A percentile compares a stretch with the other conserved stretches of the same genome.
These are phyloP conservation scores for Rhyzopertha dominica DNA, from an alignment of 1,140 invertebrate genomes.

Conservation along the genomic window DNA sequence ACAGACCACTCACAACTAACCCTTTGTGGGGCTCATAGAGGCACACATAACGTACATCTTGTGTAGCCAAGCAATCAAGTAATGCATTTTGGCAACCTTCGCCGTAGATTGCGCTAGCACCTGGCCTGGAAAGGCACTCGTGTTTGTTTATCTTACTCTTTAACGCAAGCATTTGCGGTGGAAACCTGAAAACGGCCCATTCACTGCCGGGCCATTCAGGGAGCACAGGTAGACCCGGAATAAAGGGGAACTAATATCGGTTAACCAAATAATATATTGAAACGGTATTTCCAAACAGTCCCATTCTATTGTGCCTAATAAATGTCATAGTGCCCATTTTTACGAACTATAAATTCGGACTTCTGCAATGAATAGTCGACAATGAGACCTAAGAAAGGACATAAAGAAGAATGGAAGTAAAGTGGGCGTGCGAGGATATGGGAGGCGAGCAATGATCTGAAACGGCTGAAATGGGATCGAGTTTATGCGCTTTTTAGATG, in stretches of 20 bases:
- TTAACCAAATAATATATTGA: constrained; percentile 13
- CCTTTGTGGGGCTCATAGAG: too few species aligned
- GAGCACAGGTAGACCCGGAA: constrained; percentile 8
- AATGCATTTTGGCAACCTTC: too few species aligned
- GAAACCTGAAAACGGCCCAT: too few species aligned
- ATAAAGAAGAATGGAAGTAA: constrained; percentile 23
- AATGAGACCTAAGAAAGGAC: constrained; percentile 18
- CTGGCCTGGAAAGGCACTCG: too few species aligned
- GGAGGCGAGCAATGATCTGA: constrained; percentile 22
- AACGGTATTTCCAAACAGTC: constrained; percentile 17
- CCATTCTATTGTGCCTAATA: constrained; percentile 25
- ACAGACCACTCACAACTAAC: too few species aligned
- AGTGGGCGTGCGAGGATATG: constrained; percentile 24
- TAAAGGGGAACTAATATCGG: constrained; percentile 14
- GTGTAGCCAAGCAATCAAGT: too few species aligned
- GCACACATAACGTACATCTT: too few species aligned
- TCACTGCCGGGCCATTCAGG: too few species aligned
- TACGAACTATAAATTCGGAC: constrained; percentile 23
- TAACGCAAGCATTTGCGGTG: too few species aligned
- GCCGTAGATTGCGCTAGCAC: too few species aligned
- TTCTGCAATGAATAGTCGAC: constrained; percentile 25
- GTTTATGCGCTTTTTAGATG: background rate
- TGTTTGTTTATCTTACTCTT: too few species aligned
- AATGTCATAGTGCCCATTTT: constrained; percentile 22
- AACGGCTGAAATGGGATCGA: constrained; percentile 2